Base-by-base conservation (phyloP, 2,113 vertebrate species). In the Oncorhynchus kisutch region DNA sequence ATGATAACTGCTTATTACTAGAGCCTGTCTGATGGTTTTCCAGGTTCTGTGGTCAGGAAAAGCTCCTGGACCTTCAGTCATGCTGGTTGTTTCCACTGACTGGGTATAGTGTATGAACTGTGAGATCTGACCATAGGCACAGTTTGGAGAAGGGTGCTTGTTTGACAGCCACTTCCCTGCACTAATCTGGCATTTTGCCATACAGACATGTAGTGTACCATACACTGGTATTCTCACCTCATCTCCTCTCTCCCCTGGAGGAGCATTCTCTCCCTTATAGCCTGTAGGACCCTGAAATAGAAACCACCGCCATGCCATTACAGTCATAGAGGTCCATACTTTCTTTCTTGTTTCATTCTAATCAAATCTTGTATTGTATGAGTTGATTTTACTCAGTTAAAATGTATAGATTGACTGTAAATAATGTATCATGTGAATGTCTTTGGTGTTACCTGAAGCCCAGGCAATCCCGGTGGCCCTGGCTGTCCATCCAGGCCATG, bases 221-320 rank as follows among this genome's bases (percentile, higher is more conserved):
- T 18, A 71, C 13, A 20, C 57, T 13, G 8, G 5, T 18, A 49
- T 25, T 1, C 89, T 93, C 71, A 96, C 95, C 92, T 93, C 88
- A 5, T 95, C 95, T 72, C 95, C 95, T 82, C 90, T 93, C 74
- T 95, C 94, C 0, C 94, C 95, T 31, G 71, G 22, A 71, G 82
- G 81, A n/a, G 91, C 91, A 0, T 54, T 73, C 14, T 95, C 95
- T 0, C 94, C 95, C 77, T 89, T 93, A 85, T 94, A 94, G 24
- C 95, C 95, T 75, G 88, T 89, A 7, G 83, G 90, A 6, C 95
- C 95, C 95, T 95, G 74, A 14, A 54, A 65, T 20, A 67, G 0
- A 64, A 78, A 27, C 20, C 45, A 14, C 2, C 70, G n/a, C 27
- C 31, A 62, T 59, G n/a, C 22, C 31, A 62, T 59, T 25, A 67